Base-by-base conservation (phyloP, 1,140 invertebrate genomes). In the Mya arenaria region DNA sequence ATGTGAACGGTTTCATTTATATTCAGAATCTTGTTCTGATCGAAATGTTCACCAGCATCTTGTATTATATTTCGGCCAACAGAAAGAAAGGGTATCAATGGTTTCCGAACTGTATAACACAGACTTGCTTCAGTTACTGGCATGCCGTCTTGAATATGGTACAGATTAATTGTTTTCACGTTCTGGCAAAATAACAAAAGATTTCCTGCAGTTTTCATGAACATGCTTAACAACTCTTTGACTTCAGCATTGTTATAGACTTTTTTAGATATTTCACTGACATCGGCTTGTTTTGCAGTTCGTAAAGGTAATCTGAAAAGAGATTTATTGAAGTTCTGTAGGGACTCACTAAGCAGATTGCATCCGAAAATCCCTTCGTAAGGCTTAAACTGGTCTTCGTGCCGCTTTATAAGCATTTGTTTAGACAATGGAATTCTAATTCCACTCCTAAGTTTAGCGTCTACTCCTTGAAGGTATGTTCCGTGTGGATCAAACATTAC, bases 401-500 rank as follows among this genome's bases (percentile, higher is more conserved):
- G 68, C 19, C 63, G 68, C 23, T 37, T 58, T 30, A 89, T 55
- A 19, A 80, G 41, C 36, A 69, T 58, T 23, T 73, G 69, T 19
- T 87, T 83, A 32, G 77, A 68, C 30, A 82, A 55, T 58, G 84
- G 32, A 87, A 68, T 44, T 41, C 39, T 52, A 4, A 66, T 17
- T 0, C 74, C 74, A 28, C n/a, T 32, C 0, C 58, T 36, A 10
- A 15, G 32, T 10, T 32, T 63, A n/a, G n/a, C n/a, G n/a, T n/a
- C n/a, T n/a, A n/a, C n/a, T n/a, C n/a, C n/a, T n/a, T n/a, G n/a
- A n/a, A 92, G 80, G 73, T 90, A 84, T 52, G 48, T 84, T 23
- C 73, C 41, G 30, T 91, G 90, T 10, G 90, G 90, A 66, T 91
- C 88, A 83, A 91, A 91, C 17, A 91, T 84, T 6, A 89, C 89